Base-by-base conservation (phyloP, 2,888 invertebrate species). In the Bellardia pandia region DNA sequence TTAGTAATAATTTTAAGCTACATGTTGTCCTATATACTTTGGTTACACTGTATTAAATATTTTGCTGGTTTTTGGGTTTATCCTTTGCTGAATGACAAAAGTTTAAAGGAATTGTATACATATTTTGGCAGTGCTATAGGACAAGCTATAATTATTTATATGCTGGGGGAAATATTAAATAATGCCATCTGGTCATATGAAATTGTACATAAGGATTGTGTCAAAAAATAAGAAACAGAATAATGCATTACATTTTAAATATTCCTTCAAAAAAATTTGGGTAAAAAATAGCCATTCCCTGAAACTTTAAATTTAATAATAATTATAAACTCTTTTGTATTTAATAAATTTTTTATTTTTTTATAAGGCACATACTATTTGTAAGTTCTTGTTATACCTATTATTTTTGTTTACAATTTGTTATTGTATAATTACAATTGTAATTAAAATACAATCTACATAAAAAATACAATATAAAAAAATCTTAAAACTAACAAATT, bases 31-130 rank as follows among this genome's bases (percentile, higher is more conserved):
- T 98, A 98, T 93, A 94, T 97, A 82, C 90, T 95, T 62, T 98
- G 98, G 98, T 93, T 97, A 74, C 96, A 96, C 92, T 94, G 96
- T 53, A 96, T 97, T 66, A 96, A 96, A 91, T 94, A 94, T 87
- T 95, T 95, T 88, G 96, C 96, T 40, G 96, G 97, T 40, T 94
- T 96, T 85, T 99, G 98, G 98, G 98, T 98, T 0, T 99, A 99
- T 92, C 98, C 98, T 0, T 94, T 99, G 72, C 94, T 98, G 88
- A 95, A 96, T 83, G 96, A 98, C 2, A 93, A 99, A 75, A 95
- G 96, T 90, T 94, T 95, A 92, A 96, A 96, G 2, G 91, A 96
- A 84, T 95, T 97, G 91, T 94, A 96, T 69, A 92, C 95, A 8
- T 98, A 98, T 94, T 96, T 98, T 90, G 86, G 95, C 6, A 94